Base-by-base conservation (phyloP, 2,888 invertebrate species). In the Acronicta leporina region DNA sequence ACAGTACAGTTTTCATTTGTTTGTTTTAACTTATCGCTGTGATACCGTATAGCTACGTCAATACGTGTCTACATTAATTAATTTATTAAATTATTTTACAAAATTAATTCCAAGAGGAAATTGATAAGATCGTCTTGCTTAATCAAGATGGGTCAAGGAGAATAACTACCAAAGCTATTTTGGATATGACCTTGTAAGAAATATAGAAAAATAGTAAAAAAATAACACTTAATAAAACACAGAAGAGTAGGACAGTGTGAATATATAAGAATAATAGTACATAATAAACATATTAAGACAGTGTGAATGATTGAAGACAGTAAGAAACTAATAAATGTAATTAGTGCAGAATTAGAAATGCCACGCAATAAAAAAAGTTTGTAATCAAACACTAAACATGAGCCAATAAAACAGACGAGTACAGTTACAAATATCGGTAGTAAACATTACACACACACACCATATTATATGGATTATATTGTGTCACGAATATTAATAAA, bases 401-500 rank as follows among this genome's bases (percentile, higher is more conserved):
- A 40, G n/a, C 38, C 38, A 60, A 55, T 54, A 57, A 56, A 58
- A 67, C 42, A 70, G n/a, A 10, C 55, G 50, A 52, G 56, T 45
- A 62, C 47, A 52, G 47, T 62, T 46, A 59, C 42, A 53, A 53
- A 48, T 55, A 48, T 59, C 43, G 40, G 27, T 45, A 45, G 41
- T 51, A 63, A 65, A 59, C 25, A 66, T 54, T 58, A 55, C 56
- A 56, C 57, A 61, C 53, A 65, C 68, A 79, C 80, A 70, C 67
- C 38, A 40, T 53, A 49, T 43, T 16, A 55, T 52, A 27, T 70
- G 74, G 73, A 72, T 68, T 73, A 70, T 47, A 86, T 77, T 85
- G 81, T 87, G 83, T 89, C 88, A 88, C 79, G 81, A 81, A 81
- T 90, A 90, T 87, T 86, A 85, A 87, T 88, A 88, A 80, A 80